Evolutionary conservation across 2,888 invertebrate species (phyloP), one percentile per base, ranked within the genome.

Genomic region (Ophioninae sp.): DNA sequence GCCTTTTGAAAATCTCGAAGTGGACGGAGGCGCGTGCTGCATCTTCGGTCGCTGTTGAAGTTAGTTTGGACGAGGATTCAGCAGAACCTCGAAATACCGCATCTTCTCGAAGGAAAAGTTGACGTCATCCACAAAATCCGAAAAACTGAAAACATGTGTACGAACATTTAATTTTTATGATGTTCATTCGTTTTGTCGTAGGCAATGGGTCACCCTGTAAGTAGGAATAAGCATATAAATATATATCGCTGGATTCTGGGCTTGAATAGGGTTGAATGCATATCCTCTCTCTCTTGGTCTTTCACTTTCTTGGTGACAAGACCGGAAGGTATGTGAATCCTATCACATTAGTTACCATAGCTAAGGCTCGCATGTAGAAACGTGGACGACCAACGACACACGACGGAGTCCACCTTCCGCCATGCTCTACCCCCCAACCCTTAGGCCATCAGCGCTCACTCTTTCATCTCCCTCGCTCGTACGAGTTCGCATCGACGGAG

Each of bases 311-410:
- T 21, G 78, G 75, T 80, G 79, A 70, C 78, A 82, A 77, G 78
- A 74, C 70, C 79, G 73, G 78, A 69, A 81, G 78, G 75, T 79
- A 72, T 81, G 81, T 83, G 84, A 84, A 86, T 86, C 83, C 85
- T 85, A 86, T 86, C 85, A 83, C 79, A 83, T 74, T 82, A 81
- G 85, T 83, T 83, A 80, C 79, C 79, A 74, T 78, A 72, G 83
- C 79, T 79, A 73, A 84, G 75, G 74, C 23, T 79, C 57, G 77
- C 67, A 82, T 69, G 78, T 79, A 57, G 61, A 56, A 70, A 69
- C 69, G n/a, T n/a, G 59, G 57, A 39, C 59, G 56, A 23, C 44
- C 44, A 59, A 21, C 41, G 56, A 8, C 7, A 61, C n/a, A 44
- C 30, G 39, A 67, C 21, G 17, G 39, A 30, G 41, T 41, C 64